These are phyloP conservation scores for Anisognathus igniventris DNA, from an alignment of 2,797 vertebrate species.

Conservation along the genomic window DNA sequence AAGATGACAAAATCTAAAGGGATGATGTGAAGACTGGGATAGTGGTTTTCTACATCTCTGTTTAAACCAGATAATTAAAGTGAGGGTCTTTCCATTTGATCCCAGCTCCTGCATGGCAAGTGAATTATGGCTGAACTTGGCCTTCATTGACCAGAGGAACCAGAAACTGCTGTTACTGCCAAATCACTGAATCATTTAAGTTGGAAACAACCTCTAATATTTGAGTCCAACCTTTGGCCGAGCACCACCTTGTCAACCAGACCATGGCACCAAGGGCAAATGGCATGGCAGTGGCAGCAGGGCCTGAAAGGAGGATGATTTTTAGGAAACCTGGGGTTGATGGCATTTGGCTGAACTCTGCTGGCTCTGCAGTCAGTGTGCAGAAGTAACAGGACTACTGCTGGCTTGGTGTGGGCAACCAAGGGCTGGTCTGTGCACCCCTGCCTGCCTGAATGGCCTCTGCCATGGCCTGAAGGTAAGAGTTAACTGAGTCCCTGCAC, in stretches of 20 bases:
- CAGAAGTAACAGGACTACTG: neutral
- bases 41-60: neutral
- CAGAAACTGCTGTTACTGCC: neutral
- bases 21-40: neutral
- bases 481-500: neutral
- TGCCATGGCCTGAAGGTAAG: neutral
- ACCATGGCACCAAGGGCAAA: neutral
- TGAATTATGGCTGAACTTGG: neutral
- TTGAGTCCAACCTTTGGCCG: neutral
- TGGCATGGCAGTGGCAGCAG: neutral
- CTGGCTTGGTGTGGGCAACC: neutral
- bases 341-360: neutral
- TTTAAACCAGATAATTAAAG: neutral
- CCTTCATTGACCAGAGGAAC: neutral
- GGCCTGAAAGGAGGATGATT: neutral
- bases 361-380: neutral
- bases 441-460: neutral
- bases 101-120: neutral
- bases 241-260: neutral
- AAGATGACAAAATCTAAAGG: neutral
- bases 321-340: neutral
- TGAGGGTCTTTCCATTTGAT: neutral
- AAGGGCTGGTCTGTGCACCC: fast-evolving
- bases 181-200: neutral
- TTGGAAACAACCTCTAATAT: neutral